Conservation (phyloP, 2,113 vertebrate species). For the Nannospalax galili region DNA sequence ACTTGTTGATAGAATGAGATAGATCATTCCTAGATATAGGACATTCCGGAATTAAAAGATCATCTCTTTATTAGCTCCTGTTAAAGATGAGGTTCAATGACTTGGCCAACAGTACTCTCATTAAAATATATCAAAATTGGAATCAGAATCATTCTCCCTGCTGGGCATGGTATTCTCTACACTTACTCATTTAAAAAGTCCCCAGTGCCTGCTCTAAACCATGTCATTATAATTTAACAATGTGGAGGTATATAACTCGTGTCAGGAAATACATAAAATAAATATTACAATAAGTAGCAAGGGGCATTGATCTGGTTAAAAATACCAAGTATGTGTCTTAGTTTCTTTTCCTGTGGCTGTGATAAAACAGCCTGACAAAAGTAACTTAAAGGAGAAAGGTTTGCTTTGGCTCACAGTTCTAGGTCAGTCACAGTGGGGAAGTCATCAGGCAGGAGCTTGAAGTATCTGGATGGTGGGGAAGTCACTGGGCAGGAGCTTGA, state of each 20-base stretch:
- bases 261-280: not conserved
- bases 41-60: not conserved
- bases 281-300: not conserved
- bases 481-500: not conserved
- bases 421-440: not conserved
- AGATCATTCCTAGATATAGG: not conserved
- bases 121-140: slow-evolving; percentile 4
- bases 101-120: not conserved
- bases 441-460: not conserved
- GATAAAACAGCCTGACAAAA: too few species aligned
- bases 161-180: not conserved
- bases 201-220: not conserved
- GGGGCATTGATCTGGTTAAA: not conserved
- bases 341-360: not conserved
- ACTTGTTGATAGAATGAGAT: not conserved
- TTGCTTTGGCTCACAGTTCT: not conserved
- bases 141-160: not conserved
- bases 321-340: not conserved
- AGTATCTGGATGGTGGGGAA: not conserved
- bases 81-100: not conserved
- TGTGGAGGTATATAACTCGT: not conserved
- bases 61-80: not conserved
- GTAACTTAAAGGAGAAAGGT: not conserved
- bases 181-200: not conserved
- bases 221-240: not conserved